Evolutionary conservation across 2,113 vertebrate genomes (phyloP).

Genomic region (Gallinago media): DNA sequence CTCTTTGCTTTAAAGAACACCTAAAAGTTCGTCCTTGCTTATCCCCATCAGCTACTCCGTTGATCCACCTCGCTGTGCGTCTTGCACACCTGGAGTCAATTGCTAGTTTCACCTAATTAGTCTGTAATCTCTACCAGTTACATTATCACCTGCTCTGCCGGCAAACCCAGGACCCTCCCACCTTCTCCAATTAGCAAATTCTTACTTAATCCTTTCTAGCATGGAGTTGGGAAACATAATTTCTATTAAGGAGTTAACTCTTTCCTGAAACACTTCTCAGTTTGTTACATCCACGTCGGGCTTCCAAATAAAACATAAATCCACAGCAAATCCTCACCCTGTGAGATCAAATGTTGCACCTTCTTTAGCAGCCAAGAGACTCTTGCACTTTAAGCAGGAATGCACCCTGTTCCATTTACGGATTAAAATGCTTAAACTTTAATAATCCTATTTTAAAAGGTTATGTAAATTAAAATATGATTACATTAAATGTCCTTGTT

Average conservation of each 20-base stretch:
- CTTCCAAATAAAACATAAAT: not conserved
- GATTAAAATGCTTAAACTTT: not conserved
- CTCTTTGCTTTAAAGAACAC: accelerated
- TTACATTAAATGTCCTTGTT: conserved; percentile 1
- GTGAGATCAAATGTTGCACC: not conserved
- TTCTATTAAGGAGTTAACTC: not conserved
- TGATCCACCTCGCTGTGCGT: not conserved
- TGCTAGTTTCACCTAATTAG: not conserved
- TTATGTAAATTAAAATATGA: conserved; percentile 26
- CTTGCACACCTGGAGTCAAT: not conserved
- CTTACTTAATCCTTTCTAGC: not conserved
- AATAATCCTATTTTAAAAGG: conserved; percentile 10
- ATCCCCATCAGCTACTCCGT: not conserved
- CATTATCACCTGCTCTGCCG: conserved; percentile 2
- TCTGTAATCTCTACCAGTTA: not conserved
- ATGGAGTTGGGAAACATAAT: not conserved
- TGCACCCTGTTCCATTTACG: not conserved
- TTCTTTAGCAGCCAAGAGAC: not conserved
- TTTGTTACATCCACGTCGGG: not conserved
- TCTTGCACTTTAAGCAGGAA: not conserved
- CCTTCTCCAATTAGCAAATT: not conserved
- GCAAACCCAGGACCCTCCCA: not conserved
- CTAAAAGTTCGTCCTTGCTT: not conserved
- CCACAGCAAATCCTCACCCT: not conserved
- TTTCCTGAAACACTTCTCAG: not conserved